Evolutionary conservation across 2,113 vertebrate species (phyloP), one percentile per base, ranked within the genome.

Genomic region (Osmerus mordax): DNA sequence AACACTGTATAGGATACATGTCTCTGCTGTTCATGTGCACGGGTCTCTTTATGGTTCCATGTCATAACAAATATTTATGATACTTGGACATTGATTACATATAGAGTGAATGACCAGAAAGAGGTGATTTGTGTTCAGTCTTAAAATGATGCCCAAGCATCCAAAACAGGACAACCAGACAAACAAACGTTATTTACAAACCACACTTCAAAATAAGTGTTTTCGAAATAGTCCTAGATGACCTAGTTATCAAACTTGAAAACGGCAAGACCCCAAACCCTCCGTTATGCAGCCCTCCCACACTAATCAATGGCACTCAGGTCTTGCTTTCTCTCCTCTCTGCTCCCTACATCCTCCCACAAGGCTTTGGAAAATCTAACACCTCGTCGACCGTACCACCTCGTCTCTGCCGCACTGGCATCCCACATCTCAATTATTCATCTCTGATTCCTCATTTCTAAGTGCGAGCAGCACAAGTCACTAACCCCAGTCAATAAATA

Each of bases 401-500:
- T 78, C 72, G 58, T 76, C 79, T 68, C 62, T 83, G 76, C 80
- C 69, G 67, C 78, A 71, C 52, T 71, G 69, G 60, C 79, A 61
- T 36, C 70, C 81, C 74, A 56, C 77, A 81, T 55, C 78, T 83
- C 77, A 71, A 87, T 82, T 79, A 88, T 86, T 82, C 77, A 87
- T 81, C 74, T 69, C 66, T 56, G 54, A 84, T 79, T 65, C 74
- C 69, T 69, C 69, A 64, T 52, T 74, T 83, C 77, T 77, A 72
- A 66, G 67, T 76, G 73, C 79, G 69, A 21, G 54, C 84, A 64
- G 65, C 23, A 69, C 71, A 60, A 75, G 67, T 76, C 71, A 69
- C 81, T 83, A 84, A 71, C 69, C 66, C 64, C 47, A 74, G 77
- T 89, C 78, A 73, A 90, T 88, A 87, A 85, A 87, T 89, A 90